Evolutionary conservation across 2,888 invertebrate genomes (phyloP), one percentile per base, ranked within the genome.

Genomic region (Parelbella ahira): DNA sequence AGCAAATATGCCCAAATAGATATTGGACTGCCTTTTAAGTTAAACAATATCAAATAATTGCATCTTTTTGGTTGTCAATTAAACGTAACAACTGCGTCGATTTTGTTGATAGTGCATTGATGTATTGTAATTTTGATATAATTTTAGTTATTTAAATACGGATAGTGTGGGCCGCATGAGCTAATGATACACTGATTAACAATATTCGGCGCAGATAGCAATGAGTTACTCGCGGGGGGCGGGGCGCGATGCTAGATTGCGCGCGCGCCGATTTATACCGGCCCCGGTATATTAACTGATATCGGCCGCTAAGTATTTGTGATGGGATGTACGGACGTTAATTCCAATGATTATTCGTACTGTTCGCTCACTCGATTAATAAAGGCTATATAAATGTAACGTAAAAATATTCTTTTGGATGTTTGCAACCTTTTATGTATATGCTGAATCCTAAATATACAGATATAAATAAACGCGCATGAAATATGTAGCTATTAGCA

Each of bases 181-280:
- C 77, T 86, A 86, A 86, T 87, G 84, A 86, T 86, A 76, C 82
- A 74, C 80, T 84, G 86, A 87, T 87, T 87, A 86, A 87, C 84
- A 86, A 86, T 86, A 87, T 87, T 87, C 84, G 86, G 86, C 77
- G 68, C 58, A 76, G 84, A 84, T 86, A 84, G 74, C 70, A 70
- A 69, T 81, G 82, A 84, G 76, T 84, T 84, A 84, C 81, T 71
- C 58, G 68, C 58, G 66, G 69, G 72, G 72, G 76, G 72, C 64
- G 70, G 74, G 71, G 68, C 49, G 63, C 74, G 83, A 83, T 82
- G 77, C 66, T 73, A 83, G 84, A 86, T 86, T 81, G 75, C 74
- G 71, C 75, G 48, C 51, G 68, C 76, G 75, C 64, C 74, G 76
- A 84, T 79, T 80, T 84, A 86, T 82, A 76, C 78, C 77, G 70